Evolutionary conservation across 2,888 invertebrate genomes (phyloP), one percentile per base, ranked within the genome.

Genomic region (Xanthorhoe designata): DNA sequence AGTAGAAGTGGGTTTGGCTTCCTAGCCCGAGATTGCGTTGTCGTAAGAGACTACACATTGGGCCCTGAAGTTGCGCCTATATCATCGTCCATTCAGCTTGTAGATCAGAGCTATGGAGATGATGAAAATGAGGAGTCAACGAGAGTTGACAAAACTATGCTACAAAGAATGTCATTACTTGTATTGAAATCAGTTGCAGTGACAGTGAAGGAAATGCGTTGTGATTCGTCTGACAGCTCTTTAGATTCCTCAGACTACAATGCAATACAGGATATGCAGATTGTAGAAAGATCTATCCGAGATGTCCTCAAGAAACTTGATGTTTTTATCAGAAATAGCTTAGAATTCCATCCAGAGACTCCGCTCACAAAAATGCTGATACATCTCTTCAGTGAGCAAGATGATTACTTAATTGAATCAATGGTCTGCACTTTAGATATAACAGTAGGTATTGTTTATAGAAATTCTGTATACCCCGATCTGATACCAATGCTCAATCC

Each of bases 391-490:
- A 96, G 97, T 77, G 98, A 98, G 87, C 98, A 98, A 85, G 98
- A 98, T 82, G 98, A 98, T 87, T 97, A 97, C 79, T 90, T 98
- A 75, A 97, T 98, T 66, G 98, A 98, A 91, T 96, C 97, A 2
- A 98, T 98, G 98, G 97, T 98, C 7, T 98, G 98, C 85, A 97
- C 97, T 45, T 88, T 98, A 56, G 98, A 98, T 86, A 97, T 98
- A 53, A 97, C 97, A 0, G 96, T 97, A 24, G 98, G 97, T 49
- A 96, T 98, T 64, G 97, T 97, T 29, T 97, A 97, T 82, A 95
- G 97, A 58, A 97, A 97, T 79, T 96, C 96, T 0, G 95, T 97
- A 66, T 96, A 96, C 77, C 96, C 97, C 1, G 97, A 97, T 86
- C 92, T 97, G 74, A 95, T 97, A 76, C 95, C 96, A 5, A 97